A percentile compares a stretch with the other conserved stretches of the same genome.
Conservation (phyloP, 2,797 vertebrate species). For the Scyliorhinus canicula region DNA sequence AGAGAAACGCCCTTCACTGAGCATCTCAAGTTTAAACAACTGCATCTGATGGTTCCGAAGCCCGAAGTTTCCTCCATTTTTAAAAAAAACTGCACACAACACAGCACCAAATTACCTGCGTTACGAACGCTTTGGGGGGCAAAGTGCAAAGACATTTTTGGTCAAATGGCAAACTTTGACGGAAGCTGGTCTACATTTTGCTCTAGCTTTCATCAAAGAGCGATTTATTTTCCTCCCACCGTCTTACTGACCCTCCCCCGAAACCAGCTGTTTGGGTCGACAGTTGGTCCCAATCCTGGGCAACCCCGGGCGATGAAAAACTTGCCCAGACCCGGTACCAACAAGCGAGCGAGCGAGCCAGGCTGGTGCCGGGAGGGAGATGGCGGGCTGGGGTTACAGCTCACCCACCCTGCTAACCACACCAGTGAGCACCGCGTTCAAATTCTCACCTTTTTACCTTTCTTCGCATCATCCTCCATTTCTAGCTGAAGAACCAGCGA, state of each 20-base stretch:
- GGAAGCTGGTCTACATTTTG: background rate
- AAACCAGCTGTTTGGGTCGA: too few relatives aligned
- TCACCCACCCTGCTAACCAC: background rate
- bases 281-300: too few relatives aligned
- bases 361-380: too few relatives aligned
- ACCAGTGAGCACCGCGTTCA: background rate
- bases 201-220: background rate
- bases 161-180: background rate
- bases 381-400: background rate
- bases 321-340: too few relatives aligned
- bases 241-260: background rate
- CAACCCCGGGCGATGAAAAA: too few relatives aligned
- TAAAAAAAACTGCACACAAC: too few relatives aligned
- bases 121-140: background rate
- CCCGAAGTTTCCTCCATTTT: background rate
- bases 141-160: background rate
- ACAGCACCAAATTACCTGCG: background rate
- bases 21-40: background rate
- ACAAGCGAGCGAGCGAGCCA: too few relatives aligned
- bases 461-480: constrained; percentile 40
- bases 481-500: background rate
- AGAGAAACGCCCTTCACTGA: background rate
- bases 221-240: too few relatives aligned
- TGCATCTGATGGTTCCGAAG: background rate
- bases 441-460: constrained; percentile 36